phyloP scores from a whole-genome alignment of 2,888 invertebrate species.

The Phoronis australis region DNA sequence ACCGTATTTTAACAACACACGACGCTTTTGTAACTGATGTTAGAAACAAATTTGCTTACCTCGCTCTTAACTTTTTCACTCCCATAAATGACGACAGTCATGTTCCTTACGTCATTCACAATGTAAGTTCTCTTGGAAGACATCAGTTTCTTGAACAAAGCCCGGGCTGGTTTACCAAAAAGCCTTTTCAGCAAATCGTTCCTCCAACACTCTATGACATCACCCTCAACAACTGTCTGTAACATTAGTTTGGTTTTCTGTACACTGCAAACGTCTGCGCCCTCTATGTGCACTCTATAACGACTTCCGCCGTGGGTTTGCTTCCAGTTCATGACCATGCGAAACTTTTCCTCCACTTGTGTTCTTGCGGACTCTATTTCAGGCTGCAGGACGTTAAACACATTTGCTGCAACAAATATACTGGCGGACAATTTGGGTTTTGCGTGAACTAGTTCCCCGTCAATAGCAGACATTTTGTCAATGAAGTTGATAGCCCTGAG shows the following conservation, averaged over 20 bases:
- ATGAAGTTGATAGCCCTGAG: slow-evolving; percentile 12
- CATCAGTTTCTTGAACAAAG: slow-evolving; percentile 11
- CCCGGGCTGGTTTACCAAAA: slow-evolving; percentile 11
- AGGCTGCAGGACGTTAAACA: slow-evolving; percentile 14
- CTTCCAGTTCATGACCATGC: too few species aligned
- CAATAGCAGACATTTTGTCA: slow-evolving; percentile 1
- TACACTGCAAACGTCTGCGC: not conserved
- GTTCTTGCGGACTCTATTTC: slow-evolving; percentile 14
- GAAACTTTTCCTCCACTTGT: too few species aligned
- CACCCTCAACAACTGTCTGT: not conserved
- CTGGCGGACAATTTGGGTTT: slow-evolving; percentile 14
- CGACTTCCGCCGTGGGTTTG: too few species aligned
- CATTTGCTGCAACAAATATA: slow-evolving; percentile 11
- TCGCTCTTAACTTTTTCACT: slow-evolving; percentile 1
- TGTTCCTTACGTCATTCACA: slow-evolving; percentile 16
- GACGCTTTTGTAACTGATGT: too few species aligned
- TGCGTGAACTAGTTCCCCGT: slow-evolving; percentile 5
- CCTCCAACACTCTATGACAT: not conserved
- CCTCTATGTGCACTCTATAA: too few species aligned
- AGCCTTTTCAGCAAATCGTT: not conserved
- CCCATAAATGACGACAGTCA: slow-evolving; percentile 21
- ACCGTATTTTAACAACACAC: too few species aligned
- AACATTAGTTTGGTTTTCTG: not conserved
- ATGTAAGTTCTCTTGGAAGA: slow-evolving; percentile 12
- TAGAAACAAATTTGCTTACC: too few species aligned